Conservation (phyloP, 2,113 vertebrate species). For the Saguinus midas region DNA sequence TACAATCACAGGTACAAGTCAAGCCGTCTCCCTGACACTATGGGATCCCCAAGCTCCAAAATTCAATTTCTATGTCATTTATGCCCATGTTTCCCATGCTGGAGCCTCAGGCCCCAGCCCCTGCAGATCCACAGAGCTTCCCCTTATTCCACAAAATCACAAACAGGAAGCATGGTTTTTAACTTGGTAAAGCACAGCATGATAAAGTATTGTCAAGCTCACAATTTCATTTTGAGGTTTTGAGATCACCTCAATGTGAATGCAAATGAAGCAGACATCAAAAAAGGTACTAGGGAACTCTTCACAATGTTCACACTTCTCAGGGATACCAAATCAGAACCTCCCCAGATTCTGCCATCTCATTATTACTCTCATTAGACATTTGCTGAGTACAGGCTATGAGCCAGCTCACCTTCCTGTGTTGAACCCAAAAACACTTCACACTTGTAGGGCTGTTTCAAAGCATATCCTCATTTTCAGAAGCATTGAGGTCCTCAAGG, state of each 20-base stretch:
- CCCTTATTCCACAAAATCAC: background rate
- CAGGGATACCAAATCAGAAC: background rate
- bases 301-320: background rate
- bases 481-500: background rate
- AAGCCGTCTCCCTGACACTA: background rate
- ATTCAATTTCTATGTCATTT: background rate
- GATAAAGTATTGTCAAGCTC: background rate
- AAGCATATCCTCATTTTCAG: background rate
- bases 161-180: background rate
- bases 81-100: background rate
- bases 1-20: background rate
- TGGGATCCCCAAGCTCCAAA: background rate
- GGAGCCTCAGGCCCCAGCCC: background rate
- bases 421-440: background rate
- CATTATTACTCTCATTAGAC: background rate
- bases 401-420: background rate
- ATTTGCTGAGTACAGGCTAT: background rate
- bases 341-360: background rate
- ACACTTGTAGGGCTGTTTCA: background rate
- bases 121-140: background rate
- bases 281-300: background rate
- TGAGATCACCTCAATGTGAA: background rate
- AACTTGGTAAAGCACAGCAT: background rate
- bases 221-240: background rate
- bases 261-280: background rate